Evolutionary conservation across 2,113 vertebrate species (phyloP), one percentile per base, ranked within the genome.

Genomic region (Cromileptes altivelis): DNA sequence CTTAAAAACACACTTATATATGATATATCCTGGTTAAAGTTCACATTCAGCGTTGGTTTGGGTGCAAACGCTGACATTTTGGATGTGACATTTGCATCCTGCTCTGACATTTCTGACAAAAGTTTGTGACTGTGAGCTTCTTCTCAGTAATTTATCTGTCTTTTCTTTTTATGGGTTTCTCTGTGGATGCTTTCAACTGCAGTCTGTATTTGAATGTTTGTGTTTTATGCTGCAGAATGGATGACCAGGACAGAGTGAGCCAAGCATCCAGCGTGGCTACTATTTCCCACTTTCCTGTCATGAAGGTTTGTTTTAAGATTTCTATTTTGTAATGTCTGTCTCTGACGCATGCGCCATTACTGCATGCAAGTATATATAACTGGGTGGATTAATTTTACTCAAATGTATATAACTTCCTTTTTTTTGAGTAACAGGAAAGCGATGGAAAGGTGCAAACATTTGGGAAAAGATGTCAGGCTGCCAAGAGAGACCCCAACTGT

Each of bases 401-500:
- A 15, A 49, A 70, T 60, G 1, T 65, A 3, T 8, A 18, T 30
- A 23, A 23, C 56, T 25, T 1, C 4, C 25, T 69, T 62, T 67
- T 62, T 21, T 42, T 50, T 50, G 45, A 56, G 10, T 49, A 75
- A 55, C 90, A 95, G 89, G 85, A 94, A 71, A 68, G 85, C 0
- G 92, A 96, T 13, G 95, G 93, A 79, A 97, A 95, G 81, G 93
- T 97, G 45, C 97, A 98, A 5, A 85, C 95, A 19, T 98, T 98
- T 78, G 97, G 97, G 40, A 98, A 98, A 93, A 95, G 97, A 77
- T 94, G 91, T 62, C 93, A 96, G 70, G 95, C 97, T 0, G 94
- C 96, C 42, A 95, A 96, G 79, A 96, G 97, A 87, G 97, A 98
- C 58, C 97, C 97, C 27, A 98, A 97, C 83, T 96, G 95, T 2